Base-by-base conservation (phyloP, 2,888 invertebrate species). In the Syrphus vitripennis region DNA sequence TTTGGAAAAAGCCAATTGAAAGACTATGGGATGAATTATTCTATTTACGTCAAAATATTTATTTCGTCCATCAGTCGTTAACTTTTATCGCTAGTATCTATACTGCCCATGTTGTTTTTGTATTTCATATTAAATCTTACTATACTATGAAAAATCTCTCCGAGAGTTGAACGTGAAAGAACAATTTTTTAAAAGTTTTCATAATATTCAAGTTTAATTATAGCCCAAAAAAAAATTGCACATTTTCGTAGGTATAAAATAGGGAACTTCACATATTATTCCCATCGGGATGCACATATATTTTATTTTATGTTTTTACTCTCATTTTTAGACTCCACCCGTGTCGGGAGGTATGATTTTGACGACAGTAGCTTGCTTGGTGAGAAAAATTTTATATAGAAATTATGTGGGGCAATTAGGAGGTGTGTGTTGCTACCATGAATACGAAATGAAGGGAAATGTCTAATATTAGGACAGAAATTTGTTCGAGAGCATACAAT, bases 401-500 rank as follows among this genome's bases (percentile, higher is more conserved):
- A 79, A 83, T 79, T 79, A 79, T 83, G 69, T 57, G 34, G 63
- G 79, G 75, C 83, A 83, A 79, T 79, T 83, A 79, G 74, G 79
- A 63, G 70, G 71, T 71, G 70, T 69, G 59, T 69, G 67, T 69
- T 80, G 71, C 76, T 45, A 76, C 67, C 55, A 80, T 84, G 84
- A 84, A 84, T 84, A 84, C 61, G n/a, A 81, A 84, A 76, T 84
- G 75, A 81, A 59, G 59, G 65, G 24, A 79, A 83, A 76, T 78
- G 71, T 42, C 63, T 26, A 50, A 71, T 65, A 83, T 74, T 65
- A 69, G 69, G 63, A 65, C 70, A 31, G 50, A 83, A 77, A n/a
- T n/a, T 65, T 55, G 34, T 21, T 34, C n/a, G 59, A 26, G 14
- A 53, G 34, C 45, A 55, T 71, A 71, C 65, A 45, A 34, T 24